Evolutionary conservation across 2,113 vertebrate species (phyloP).

Genomic region (Hippopotamus amphibius): DNA sequence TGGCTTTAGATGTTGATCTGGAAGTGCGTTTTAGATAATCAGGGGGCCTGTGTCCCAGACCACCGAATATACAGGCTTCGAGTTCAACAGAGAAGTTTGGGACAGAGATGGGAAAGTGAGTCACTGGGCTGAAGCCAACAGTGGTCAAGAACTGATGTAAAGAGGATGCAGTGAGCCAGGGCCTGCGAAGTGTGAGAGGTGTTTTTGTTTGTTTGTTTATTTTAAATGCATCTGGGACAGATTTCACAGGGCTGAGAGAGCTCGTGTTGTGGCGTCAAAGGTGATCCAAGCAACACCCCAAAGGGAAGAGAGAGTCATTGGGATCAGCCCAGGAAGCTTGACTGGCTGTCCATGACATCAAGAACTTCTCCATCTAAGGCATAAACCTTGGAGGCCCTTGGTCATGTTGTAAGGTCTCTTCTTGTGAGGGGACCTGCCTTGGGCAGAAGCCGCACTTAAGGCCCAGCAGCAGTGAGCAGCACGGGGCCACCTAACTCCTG

Average conservation of each 20-base stretch:
- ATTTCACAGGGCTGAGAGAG: background rate
- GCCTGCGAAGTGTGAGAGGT: background rate
- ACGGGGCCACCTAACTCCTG: background rate
- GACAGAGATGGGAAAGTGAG: background rate
- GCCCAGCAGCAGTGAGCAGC: background rate
- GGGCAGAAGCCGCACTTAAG: background rate
- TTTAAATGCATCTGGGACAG: background rate
- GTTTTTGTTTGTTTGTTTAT: background rate
- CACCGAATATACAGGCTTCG: background rate
- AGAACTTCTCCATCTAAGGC: background rate
- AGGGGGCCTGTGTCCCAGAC: background rate
- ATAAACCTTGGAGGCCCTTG: background rate
- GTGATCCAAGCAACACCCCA: background rate
- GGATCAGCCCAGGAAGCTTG: background rate
- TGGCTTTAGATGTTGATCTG: background rate
- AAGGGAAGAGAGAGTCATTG: background rate
- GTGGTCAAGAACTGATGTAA: background rate
- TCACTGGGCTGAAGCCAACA: background rate
- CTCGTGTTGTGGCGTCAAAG: background rate
- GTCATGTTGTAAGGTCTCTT: background rate
- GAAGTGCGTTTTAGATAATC: background rate
- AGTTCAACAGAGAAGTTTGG: background rate
- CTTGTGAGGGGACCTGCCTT: no score
- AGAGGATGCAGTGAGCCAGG: background rate
- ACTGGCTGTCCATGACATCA: background rate